These are phyloP conservation scores for Gallirallus australis DNA, from an alignment of 2,797 vertebrate genomes.

Conservation along the genomic window DNA sequence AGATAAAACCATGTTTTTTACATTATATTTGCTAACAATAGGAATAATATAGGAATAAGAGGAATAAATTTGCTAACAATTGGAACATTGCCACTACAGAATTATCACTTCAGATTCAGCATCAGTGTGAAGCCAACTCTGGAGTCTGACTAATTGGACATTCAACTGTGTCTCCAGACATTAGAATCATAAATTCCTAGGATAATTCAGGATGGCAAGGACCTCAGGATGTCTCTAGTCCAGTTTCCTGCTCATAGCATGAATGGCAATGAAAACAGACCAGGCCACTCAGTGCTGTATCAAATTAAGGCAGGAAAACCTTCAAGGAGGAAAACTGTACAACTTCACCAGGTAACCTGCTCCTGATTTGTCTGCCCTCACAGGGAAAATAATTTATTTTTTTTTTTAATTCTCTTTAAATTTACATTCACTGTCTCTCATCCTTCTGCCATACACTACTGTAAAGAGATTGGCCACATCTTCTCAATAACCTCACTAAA, in stretches of 20 bases:
- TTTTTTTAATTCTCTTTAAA: neutral
- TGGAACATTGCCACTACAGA: neutral
- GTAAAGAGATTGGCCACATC: neutral
- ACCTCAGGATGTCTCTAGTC: neutral
- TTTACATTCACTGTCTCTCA: neutral
- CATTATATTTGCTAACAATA: neutral
- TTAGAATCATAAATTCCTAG: neutral
- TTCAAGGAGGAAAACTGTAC: neutral
- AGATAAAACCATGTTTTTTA: neutral
- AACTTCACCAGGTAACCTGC: neutral
- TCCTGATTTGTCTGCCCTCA: neutral
- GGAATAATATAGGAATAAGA: too few species aligned
- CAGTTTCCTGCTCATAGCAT: neutral
- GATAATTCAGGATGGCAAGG: neutral
- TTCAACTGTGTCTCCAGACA: neutral
- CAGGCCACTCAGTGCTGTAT: neutral
- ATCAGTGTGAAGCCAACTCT: fast-evolving
- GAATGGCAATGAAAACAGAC: neutral
- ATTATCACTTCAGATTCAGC: neutral
- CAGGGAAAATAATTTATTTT: neutral
- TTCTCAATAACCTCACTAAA: neutral
- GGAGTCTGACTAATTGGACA: neutral
- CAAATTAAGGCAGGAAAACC: neutral
- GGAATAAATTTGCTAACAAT: neutral
- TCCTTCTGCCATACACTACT: neutral